Evolutionary conservation across 2,888 invertebrate genomes (phyloP), one percentile per base, ranked within the genome.

Genomic region (Caenorhabditis panamensis): DNA sequence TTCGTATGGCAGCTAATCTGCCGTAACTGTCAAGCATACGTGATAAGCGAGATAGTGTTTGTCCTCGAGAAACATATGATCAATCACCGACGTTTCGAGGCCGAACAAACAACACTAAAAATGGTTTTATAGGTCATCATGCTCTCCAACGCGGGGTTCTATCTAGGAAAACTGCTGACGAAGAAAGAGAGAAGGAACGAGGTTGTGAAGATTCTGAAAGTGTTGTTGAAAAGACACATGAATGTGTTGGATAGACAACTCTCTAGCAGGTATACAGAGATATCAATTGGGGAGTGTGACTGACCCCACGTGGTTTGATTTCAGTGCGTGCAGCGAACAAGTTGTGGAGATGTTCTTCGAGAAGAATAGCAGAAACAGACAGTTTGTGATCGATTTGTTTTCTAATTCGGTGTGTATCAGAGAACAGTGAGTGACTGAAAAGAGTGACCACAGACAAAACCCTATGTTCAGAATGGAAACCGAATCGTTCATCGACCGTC

Each of bases 141-240:
- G 58, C 78, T 84, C 22, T 81, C 87, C 20, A 88, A 87, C 62
- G 84, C 75, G 24, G 84, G 82, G 20, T 85, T 83, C 75, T 84
- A 85, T 71, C 80, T 88, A 24, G 88, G 88, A 20, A 82, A 84
- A 71, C 58, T 87, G 49, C 53, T 87, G 53, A 56, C 78, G 31
- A 80, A 67, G 22, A 24, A 61, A 41, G 68, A 82, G 37, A 24
- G 67, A 20, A 20, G 77, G 26, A 68, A 72, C 11, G 84, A 84
- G 13, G 77, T 69, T 0, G 56, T 81, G 16, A 67, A 59, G 24
- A 69, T 82, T 22, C 51, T 85, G 61, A 76, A 71, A 49, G 58
- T 63, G 26, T 22, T 84, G 36, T 47, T 82, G 20, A 66, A 68
- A 56, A 56, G 79, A 56, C 81, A 83, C 51, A 49, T 54, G 22